Conservation (phyloP, 35 echinoderm and acorn worm species). For the Hemicentrotus pulcherrimus region DNA sequence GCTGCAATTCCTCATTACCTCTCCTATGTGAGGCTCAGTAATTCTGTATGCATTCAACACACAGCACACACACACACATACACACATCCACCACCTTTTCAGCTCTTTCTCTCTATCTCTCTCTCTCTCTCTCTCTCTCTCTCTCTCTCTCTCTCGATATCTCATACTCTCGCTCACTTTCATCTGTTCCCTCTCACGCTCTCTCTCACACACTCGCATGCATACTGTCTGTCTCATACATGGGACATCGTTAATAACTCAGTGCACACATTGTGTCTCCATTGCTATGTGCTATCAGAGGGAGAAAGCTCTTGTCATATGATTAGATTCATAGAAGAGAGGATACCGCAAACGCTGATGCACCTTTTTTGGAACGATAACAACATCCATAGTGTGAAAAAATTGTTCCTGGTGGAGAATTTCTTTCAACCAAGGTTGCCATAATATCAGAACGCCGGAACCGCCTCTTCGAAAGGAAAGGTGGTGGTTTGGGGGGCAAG, state of each 20-base stretch:
- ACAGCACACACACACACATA: conserved; percentile 18
- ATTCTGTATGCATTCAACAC: conserved; percentile 22
- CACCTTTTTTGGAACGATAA: background rate
- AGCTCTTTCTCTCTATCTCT: background rate
- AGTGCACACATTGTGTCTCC: background rate
- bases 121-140: background rate
- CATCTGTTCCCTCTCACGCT: no score
- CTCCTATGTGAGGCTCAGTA: background rate
- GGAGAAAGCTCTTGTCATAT: conserved; percentile 21
- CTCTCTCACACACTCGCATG: background rate
- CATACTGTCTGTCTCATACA: background rate
- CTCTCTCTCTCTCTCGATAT: background rate
- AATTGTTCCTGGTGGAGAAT: background rate
- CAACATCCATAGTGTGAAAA: background rate
- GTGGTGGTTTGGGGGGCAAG: conserved; percentile 7
- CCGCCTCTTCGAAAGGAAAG: background rate
- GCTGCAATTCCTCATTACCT: conserved; percentile 18
- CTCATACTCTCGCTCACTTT: no score
- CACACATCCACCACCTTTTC: background rate
- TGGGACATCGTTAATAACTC: conserved; percentile 14
- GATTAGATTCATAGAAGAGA: conserved; percentile 17
- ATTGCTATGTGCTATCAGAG: conserved; percentile 16
- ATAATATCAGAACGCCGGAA: background rate
- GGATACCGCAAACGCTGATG: background rate
- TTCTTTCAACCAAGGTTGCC: background rate